Percentiles rank a stretch among this genome's conserved stretches.
Conservation (phyloP, 2,888 invertebrate species). For the Sinodicranocentrus sp. region DNA sequence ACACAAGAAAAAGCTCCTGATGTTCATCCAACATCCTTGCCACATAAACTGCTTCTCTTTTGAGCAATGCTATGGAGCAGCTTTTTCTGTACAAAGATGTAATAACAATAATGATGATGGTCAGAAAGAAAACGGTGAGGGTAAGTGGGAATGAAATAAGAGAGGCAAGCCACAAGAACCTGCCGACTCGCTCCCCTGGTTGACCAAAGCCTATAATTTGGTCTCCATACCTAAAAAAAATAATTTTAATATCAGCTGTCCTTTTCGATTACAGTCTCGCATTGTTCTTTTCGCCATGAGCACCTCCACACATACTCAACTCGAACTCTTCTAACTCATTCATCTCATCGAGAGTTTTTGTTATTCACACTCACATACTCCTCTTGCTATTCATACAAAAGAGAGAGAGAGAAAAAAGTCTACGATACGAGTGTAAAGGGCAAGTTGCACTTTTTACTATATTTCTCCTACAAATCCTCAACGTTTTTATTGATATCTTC, state of each 20-base stretch:
- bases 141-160: conserved; percentile 63
- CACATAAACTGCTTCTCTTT: too few relatives aligned
- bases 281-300: conserved; percentile 76
- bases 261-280: conserved; percentile 77
- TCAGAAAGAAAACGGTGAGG: conserved; percentile 38
- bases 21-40: too few relatives aligned
- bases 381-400: not conserved
- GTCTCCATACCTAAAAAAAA: conserved; percentile 76
- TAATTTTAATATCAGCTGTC: conserved; percentile 77
- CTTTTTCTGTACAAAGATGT: conserved; percentile 15
- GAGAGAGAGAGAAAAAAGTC: not conserved
- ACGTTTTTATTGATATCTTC: conserved; percentile 20
- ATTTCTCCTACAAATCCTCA: conserved; percentile 15
- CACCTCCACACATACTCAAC: conserved; percentile 68
- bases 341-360: conserved; percentile 53
- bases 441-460: conserved; percentile 28
- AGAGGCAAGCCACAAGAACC: conserved; percentile 68
- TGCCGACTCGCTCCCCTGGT: conserved; percentile 75
- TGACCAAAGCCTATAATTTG: conserved; percentile 77
- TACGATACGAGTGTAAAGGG: conserved; percentile 8
- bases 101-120: conserved; percentile 41
- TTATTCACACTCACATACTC: conserved; percentile 4
- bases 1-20: too few relatives aligned
- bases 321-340: conserved; percentile 67
- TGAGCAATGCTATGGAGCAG: conserved; percentile 9